A percentile compares a stretch with the other conserved stretches of the same genome.
Conservation (phyloP, 2,113 vertebrate species). For the human (Homo sapiens) region GRCh38 chr1:163370501-163371000, state of each 20-base stretch:
- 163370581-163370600: neutral
- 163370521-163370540: neutral
- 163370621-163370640: neutral
- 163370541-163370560: neutral
- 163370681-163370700: neutral
- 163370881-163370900: neutral
- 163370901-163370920: neutral
- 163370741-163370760: neutral
- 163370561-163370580: neutral
- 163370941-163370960: neutral
- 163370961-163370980: neutral
- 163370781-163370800: neutral
- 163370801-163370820: neutral
- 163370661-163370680: neutral
- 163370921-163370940: neutral
- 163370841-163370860: neutral
- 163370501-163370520: neutral
- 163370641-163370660: neutral
- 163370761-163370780: neutral
- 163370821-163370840: accelerated
- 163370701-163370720: neutral
- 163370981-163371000: neutral
- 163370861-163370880: neutral
- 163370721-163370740: neutral
- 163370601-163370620: neutral